Evolutionary conservation across 2,888 invertebrate species (phyloP), one percentile per base, ranked within the genome.

Genomic region (Polyploca ridens): DNA sequence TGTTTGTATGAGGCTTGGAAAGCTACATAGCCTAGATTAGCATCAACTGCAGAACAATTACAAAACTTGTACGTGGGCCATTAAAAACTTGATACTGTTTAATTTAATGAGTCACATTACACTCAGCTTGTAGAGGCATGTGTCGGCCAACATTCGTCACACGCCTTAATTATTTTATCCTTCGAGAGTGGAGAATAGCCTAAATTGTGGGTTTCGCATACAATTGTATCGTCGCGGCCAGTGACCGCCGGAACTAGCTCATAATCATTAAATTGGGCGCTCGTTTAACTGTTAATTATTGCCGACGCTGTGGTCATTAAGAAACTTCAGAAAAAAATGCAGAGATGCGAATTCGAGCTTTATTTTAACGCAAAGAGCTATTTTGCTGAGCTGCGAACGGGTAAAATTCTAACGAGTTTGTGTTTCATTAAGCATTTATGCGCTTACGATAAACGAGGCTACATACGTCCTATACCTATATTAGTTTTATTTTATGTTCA

Each of bases 191-290:
- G 63, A 62, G 67, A 64, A 75, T 66, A 66, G 67, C 69, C 64
- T 72, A 73, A 79, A 79, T 79, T 74, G 75, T 76, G 79, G 76
- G 81, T 81, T 84, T 82, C 77, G 83, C 82, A 77, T 75, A 82
- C 71, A 74, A 35, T 35, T 72, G 73, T 80, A 73, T 79, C 73
- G 67, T 66, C 73, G 68, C 71, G 77, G 76, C 72, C 78, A 74
- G 72, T 84, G 86, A 81, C 85, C 84, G 82, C 88, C 89, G 90
- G 90, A 91, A 91, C 86, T 88, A 81, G 82, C 84, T 90, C 85
- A 88, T 90, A 90, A 89, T 83, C 84, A 88, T 88, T 86, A 90
- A 90, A 89, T 90, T 90, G 88, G 89, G 88, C 83, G 82, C 79
- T 78, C 85, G 83, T 86, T 88, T 84, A 83, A 86, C 83, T 85